phyloP scores from a whole-genome alignment of 1,140 invertebrate species.

The Cardiocondyla obscurior region DNA sequence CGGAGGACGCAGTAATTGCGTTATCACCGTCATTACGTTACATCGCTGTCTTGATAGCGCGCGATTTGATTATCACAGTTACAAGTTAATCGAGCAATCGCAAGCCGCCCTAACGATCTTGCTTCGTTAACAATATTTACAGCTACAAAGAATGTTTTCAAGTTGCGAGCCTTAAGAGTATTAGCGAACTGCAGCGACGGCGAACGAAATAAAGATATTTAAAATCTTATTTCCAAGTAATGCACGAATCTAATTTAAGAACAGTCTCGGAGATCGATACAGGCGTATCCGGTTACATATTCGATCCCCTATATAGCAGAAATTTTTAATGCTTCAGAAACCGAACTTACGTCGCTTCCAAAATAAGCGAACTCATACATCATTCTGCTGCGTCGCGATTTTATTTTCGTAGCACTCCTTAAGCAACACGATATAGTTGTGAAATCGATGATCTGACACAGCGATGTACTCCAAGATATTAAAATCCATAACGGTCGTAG shows the following conservation, averaged over 20 bases:
- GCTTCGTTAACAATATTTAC: conserved; percentile 13
- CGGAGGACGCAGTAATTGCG: conserved; percentile 40
- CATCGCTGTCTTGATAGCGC: conserved; percentile 39
- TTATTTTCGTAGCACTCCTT: conserved; percentile 12
- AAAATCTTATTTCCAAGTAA: neutral
- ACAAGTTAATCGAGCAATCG: conserved; percentile 42
- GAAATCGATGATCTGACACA: neutral
- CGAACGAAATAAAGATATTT: neutral
- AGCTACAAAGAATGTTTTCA: conserved; percentile 15
- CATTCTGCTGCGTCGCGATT: neutral
- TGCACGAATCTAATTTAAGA: neutral
- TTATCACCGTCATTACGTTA: conserved; percentile 44
- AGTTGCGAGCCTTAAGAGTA: neutral
- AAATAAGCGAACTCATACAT: conserved; percentile 37
- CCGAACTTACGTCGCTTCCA: neutral
- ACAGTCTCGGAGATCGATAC: neutral
- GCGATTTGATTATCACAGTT: conserved; percentile 50
- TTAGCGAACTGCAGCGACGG: neutral
- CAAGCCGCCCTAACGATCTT: conserved; percentile 10
- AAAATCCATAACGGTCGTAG: neutral
- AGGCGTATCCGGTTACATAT: neutral
- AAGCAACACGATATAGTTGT: conserved; percentile 11
- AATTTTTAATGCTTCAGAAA: neutral
- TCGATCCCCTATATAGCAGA: neutral
- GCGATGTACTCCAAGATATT: neutral